Base-by-base conservation (phyloP, 2,113 vertebrate species). In the Capreolus pygargus region DNA sequence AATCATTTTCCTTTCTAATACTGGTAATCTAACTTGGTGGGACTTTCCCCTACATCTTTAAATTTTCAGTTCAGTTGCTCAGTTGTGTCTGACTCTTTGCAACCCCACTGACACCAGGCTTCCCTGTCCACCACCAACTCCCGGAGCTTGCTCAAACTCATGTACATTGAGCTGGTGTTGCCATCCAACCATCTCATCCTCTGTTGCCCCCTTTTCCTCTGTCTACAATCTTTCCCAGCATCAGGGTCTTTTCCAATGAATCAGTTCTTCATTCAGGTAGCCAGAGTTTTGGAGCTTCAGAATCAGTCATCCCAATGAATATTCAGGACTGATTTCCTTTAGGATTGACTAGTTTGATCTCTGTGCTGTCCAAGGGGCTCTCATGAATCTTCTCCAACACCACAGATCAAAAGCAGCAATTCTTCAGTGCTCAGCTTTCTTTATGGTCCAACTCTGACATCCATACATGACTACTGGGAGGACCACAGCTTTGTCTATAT, bases 51-150 rank as follows among this genome's bases (percentile, higher is more conserved):
- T n/a, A 30, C 12, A 52, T 1, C 12, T 25, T 64, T 83, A 84
- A 58, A 86, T 39, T 74, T 54, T 70, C 19, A 70, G 67, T 74
- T 74, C n/a, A 23, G 67, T 39, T 36, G 19, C n/a, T 70, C 10
- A 70, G 67, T 39, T 5, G 9, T 70, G 67, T 70, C 67, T 70
- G 67, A 70, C n/a, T 70, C n/a, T 70, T 39, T 23, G 19, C 19
- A 0, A 74, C n/a, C 9, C 5, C 67, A 39, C 5, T 74, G n/a
- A 74, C 5, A 0, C 21, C n/a, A 39, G 10, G n/a, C n/a, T 23
- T 74, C 67, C n/a, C 67, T 74, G n/a, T 39, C n/a, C 2, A 0
- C 12, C 67, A 74, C n/a, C 67, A 39, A 74, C 5, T 74, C n/a
- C 67, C 1, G 0, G 67, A 74, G 5, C n/a, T 39, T 74, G n/a